Percentiles rank a stretch among this genome's conserved stretches.
phyloP scores from a whole-genome alignment of 2,888 invertebrate genomes.

The Monopis laevigella region DNA sequence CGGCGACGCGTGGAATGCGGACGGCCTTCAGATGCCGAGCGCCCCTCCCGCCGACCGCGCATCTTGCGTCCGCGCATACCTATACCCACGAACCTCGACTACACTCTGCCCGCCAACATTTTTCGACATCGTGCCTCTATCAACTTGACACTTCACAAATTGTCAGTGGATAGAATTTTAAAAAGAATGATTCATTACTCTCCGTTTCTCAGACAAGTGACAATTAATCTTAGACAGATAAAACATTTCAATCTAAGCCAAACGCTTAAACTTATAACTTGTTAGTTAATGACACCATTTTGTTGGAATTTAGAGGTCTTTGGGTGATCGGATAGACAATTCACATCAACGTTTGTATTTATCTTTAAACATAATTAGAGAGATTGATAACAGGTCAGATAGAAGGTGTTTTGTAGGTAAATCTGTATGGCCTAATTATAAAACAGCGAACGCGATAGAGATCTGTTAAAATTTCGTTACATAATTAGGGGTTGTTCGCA shows the following conservation, averaged over 20 bases:
- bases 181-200: conserved; percentile 11
- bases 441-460: too few species aligned
- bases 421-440: too few species aligned
- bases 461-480: too few species aligned
- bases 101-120: conserved; percentile 59
- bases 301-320: too few species aligned
- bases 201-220: conserved; percentile 4
- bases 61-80: conserved; percentile 67
- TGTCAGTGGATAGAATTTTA: conserved; percentile 30
- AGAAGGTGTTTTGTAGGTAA: too few species aligned
- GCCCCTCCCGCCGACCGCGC: conserved; percentile 61
- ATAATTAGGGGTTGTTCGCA: too few species aligned
- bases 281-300: too few species aligned
- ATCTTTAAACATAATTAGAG: too few species aligned
- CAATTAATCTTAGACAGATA: conserved; percentile 11
- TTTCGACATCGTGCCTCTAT: conserved; percentile 52
- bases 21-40: conserved; percentile 66
- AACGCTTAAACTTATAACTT: conserved; percentile 1
- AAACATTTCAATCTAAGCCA: background rate
- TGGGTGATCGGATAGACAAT: too few species aligned
- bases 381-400: too few species aligned
- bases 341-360: too few species aligned
- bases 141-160: conserved; percentile 50
- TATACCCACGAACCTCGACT: conserved; percentile 38
- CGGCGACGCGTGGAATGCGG: conserved; percentile 67